phyloP scores from a whole-genome alignment of 2,797 vertebrate species.

The Lateolabrax maculatus region DNA sequence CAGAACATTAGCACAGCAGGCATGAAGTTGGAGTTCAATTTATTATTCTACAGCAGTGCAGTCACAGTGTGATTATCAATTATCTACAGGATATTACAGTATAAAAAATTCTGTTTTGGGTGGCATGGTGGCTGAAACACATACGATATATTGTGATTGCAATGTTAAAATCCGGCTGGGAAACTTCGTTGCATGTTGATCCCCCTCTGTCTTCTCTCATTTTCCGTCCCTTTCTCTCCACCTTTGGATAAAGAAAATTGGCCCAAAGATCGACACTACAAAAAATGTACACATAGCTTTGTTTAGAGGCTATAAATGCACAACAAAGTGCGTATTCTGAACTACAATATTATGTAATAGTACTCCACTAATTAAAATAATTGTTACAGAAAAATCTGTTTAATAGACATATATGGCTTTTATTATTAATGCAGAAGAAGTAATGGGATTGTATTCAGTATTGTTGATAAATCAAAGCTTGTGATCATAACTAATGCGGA shows the following conservation, averaged over 20 bases:
- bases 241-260: background rate
- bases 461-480: background rate
- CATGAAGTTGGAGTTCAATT: constrained; percentile 6
- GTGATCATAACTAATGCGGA: background rate
- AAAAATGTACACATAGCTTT: too few species aligned
- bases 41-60: constrained; percentile 2
- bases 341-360: background rate
- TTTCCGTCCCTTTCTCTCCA: background rate
- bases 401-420: background rate
- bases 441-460: background rate
- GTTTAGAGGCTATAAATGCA: background rate
- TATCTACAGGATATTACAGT: background rate
- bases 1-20: constrained; percentile 44
- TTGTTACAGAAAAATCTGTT: background rate
- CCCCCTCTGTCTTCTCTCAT: background rate
- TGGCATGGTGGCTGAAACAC: background rate
- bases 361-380: background rate
- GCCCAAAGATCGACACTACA: background rate
- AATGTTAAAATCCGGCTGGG: background rate
- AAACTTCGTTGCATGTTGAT: background rate
- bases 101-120: background rate
- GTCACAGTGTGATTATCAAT: constrained; percentile 8
- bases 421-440: background rate
- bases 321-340: background rate
- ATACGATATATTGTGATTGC: background rate